These are phyloP conservation scores for Cyanoderma ruficeps DNA, from an alignment of 2,113 vertebrate species.

Conservation along the genomic window DNA sequence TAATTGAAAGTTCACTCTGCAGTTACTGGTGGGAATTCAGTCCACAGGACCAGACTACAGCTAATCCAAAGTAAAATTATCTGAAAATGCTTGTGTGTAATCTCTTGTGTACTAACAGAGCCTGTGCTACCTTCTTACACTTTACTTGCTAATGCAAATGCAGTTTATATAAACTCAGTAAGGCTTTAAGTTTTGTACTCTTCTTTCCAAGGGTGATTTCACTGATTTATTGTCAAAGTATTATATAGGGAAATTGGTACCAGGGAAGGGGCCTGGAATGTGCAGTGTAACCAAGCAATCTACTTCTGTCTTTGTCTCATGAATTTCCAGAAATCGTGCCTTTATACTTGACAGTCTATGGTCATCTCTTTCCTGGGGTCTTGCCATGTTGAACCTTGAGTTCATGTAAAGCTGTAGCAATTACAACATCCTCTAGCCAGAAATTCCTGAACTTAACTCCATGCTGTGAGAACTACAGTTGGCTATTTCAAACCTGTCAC, in stretches of 20 bases:
- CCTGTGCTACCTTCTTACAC: neutral
- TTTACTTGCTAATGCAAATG: neutral
- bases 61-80: neutral
- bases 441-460: neutral
- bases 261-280: neutral
- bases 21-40: neutral
- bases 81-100: neutral
- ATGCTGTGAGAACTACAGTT: neutral
- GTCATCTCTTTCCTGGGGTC: neutral
- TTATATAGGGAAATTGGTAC: neutral
- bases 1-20: neutral
- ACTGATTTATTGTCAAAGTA: neutral
- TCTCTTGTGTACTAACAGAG: neutral
- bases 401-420: neutral
- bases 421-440: neutral
- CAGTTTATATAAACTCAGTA: rapidly evolving
- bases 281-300: neutral
- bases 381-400: neutral
- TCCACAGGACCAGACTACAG: neutral
- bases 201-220: neutral
- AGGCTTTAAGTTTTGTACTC: neutral
- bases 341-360: neutral
- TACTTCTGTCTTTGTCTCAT: neutral
- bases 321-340: neutral
- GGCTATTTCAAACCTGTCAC: neutral